Evolutionary conservation across 2,888 invertebrate genomes (phyloP).

Genomic region (Spodoptera picta): DNA sequence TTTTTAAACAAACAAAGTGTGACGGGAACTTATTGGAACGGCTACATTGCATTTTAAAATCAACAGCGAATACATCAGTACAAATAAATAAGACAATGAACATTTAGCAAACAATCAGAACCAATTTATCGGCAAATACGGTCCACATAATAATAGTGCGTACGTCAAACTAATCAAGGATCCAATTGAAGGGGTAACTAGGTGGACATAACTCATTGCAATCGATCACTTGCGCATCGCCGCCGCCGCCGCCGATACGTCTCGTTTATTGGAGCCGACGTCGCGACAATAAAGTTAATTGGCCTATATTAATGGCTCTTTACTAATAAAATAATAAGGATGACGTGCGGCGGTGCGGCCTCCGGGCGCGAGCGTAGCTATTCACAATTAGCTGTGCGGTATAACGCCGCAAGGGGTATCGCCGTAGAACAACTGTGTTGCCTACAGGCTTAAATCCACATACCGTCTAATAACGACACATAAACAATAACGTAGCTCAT

Average conservation of each 20-base stretch:
- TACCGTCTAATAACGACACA: constrained; percentile 6
- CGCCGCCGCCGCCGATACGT: constrained; percentile 73
- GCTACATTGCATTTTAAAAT: constrained; percentile 45
- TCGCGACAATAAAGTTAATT: constrained; percentile 86
- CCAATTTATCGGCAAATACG: constrained; percentile 78
- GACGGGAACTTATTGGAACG: constrained; percentile 52
- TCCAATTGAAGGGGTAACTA: constrained; percentile 88
- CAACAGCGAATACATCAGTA: constrained; percentile 31
- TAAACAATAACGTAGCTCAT: background rate
- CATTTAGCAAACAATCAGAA: constrained; percentile 80
- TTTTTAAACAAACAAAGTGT: constrained; percentile 59
- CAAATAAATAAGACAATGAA: constrained; percentile 61
- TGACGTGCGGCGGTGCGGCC: constrained; percentile 75
- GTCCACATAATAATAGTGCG: constrained; percentile 80
- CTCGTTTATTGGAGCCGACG: constrained; percentile 82
- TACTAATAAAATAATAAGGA: constrained; percentile 84
- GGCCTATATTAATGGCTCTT: constrained; percentile 83
- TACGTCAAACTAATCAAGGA: constrained; percentile 86
- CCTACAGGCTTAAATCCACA: constrained; percentile 1
- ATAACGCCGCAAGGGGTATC: constrained; percentile 31
- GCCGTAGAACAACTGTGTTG: constrained; percentile 4
- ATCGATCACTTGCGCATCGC: constrained; percentile 83
- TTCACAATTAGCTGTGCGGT: constrained; percentile 71
- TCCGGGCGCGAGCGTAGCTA: constrained; percentile 68
- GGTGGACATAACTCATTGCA: constrained; percentile 83